Evolutionary conservation across 2,888 invertebrate species (phyloP).

Genomic region (Sphaeridia pumilis): DNA sequence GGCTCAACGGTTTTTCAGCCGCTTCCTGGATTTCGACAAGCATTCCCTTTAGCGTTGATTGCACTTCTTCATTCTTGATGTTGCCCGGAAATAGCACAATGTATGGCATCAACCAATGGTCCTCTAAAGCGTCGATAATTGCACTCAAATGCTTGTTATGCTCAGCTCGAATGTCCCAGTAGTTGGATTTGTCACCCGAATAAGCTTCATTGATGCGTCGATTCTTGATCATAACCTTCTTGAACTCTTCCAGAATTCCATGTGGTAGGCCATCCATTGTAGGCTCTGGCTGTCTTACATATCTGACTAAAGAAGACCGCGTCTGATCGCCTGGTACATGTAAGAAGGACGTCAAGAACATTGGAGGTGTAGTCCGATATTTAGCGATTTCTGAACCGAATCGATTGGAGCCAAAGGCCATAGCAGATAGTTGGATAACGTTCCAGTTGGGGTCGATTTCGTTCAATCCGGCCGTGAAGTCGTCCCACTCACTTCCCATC

Average conservation of each 20-base stretch:
- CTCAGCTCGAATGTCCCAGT: conserved; percentile 28
- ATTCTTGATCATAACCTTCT: conserved; percentile 24
- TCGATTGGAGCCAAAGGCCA: conserved; percentile 21
- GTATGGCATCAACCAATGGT: conserved; percentile 31
- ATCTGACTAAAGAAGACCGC: conserved; percentile 19
- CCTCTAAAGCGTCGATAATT: conserved; percentile 25
- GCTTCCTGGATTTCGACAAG: conserved; percentile 3
- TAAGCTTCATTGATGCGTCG: conserved; percentile 25
- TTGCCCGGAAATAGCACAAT: conserved; percentile 30
- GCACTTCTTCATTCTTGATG: conserved; percentile 19
- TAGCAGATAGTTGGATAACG: conserved; percentile 24
- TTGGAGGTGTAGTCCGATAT: conserved; percentile 18
- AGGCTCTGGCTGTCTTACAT: conserved; percentile 17
- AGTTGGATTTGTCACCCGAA: conserved; percentile 19
- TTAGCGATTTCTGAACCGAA: conserved; percentile 18
- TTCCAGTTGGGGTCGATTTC: conserved; percentile 26
- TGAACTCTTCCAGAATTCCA: conserved; percentile 26
- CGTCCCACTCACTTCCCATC: conserved; percentile 5
- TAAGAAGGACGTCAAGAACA: conserved; percentile 23
- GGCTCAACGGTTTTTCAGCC: conserved; percentile 14
- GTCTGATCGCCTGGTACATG: conserved; percentile 18
- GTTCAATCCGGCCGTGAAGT: conserved; percentile 5
- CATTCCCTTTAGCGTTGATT: conserved; percentile 14
- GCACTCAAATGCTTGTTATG: conserved; percentile 24
- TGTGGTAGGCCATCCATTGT: conserved; percentile 14